Evolutionary conservation across 1,140 invertebrate species (phyloP).

Genomic region (Ceratosolen solmsi): DNA sequence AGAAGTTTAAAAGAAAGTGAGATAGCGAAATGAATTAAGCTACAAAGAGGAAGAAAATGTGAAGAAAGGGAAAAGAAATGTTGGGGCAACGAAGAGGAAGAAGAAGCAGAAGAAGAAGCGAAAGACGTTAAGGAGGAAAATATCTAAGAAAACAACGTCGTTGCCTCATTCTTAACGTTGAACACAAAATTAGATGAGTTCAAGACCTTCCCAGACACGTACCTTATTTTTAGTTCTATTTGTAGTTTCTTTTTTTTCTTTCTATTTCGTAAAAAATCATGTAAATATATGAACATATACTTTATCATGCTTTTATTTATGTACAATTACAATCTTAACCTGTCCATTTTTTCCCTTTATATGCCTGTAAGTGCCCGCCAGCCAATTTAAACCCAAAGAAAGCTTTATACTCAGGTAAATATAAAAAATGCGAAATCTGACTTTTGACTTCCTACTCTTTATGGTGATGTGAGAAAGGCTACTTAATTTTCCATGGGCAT

Average conservation of each 20-base stretch:
- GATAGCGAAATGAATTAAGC: not conserved
- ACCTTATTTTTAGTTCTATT: not conserved
- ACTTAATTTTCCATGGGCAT: not conserved
- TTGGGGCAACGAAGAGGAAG: not conserved
- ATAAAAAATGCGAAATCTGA: not conserved
- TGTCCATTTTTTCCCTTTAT: slow-evolving; percentile 10
- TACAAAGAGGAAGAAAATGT: not conserved
- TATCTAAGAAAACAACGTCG: not conserved
- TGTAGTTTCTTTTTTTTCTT: no score
- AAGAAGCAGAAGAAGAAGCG: not conserved
- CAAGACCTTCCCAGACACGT: not conserved
- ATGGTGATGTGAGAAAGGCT: not conserved
- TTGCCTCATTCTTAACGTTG: not conserved
- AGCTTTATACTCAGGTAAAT: not conserved
- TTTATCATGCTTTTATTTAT: not conserved
- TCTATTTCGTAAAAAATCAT: not conserved
- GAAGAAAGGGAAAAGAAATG: not conserved
- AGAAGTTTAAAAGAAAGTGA: slow-evolving; percentile 22
- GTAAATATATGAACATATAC: no score
- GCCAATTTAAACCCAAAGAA: slow-evolving; percentile 15
- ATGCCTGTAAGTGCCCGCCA: not conserved
- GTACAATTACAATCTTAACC: no score
- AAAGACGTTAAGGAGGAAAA: not conserved
- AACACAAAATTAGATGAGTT: slow-evolving; percentile 31
- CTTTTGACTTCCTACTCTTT: not conserved